Evolutionary conservation across 2,797 vertebrate genomes (phyloP).

Genomic region (Bucorvus abyssinicus): DNA sequence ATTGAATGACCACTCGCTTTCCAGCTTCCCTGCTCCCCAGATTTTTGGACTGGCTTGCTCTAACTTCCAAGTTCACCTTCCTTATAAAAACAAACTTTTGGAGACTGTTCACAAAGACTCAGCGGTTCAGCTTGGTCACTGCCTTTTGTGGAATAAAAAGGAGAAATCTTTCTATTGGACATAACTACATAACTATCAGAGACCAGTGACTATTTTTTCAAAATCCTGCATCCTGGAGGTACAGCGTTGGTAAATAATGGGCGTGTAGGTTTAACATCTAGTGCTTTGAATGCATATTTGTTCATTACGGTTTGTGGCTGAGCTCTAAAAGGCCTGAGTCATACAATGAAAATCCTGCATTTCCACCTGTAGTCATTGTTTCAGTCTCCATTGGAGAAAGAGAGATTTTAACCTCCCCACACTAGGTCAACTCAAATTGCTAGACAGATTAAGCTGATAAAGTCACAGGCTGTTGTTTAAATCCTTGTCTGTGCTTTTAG

Average conservation of each 20-base stretch:
- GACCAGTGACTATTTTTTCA: neutral
- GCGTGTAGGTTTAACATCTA: neutral
- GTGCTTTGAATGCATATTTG: neutral
- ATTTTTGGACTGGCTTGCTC: neutral
- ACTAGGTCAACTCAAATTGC: neutral
- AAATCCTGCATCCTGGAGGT: neutral
- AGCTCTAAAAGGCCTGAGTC: neutral
- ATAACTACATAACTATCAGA: neutral
- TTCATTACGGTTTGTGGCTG: fast-evolving
- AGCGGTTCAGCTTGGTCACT: neutral
- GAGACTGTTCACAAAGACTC: neutral
- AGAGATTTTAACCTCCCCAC: neutral
- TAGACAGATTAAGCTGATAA: neutral
- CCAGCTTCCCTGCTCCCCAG: neutral
- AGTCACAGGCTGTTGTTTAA: neutral
- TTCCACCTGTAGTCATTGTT: neutral
- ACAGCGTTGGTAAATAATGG: neutral
- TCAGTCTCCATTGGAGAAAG: neutral
- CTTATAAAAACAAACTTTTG: neutral
- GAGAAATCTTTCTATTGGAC: neutral
- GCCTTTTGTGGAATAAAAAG: neutral
- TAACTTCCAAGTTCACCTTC: neutral
- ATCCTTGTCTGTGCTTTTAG: neutral
- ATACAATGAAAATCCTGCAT: neutral
- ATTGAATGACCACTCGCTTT: neutral